Base-by-base conservation (phyloP, 2,113 vertebrate species). In the Natator depressus region DNA sequence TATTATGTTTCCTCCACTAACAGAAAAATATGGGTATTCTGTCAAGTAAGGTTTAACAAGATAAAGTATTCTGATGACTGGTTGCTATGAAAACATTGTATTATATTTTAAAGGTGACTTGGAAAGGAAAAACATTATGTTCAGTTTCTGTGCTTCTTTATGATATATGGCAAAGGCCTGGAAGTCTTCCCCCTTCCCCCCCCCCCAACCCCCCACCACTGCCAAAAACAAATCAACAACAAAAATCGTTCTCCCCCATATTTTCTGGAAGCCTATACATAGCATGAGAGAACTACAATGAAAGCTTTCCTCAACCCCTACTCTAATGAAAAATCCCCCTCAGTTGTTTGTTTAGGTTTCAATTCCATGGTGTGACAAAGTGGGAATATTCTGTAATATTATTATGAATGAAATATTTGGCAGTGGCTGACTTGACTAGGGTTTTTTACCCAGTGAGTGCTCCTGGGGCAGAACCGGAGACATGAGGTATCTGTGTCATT, bases 121-220 rank as follows among this genome's bases (percentile, higher is more conserved):
- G 5, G 0, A 1, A 53, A 38, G 10, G 20, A 24, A 93, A 82
- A 53, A 46, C 11, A 59, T 3, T 80, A 1, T 25, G 31, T 62
- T 22, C 2, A 46, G 47, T 53, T 76, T 55, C 2, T 42, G 20
- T 75, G n/a, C 82, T 94, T 62, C 27, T 12, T 20, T 91, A 53
- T 42, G 38, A 11, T 75, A 22, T 22, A 16, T 46, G 14, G 46
- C 11, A 27, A 27, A 78, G 11, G 13, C 25, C 42, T 75, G 38
- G 38, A 46, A 46, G 38, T 75, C 5, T 10, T 49, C 38, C 38
- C 69, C 31, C 5, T 5, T 42, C 8, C 5, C 16, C 51, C 20
- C 22, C 38, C 13, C 31, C 2, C 79, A 27, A 92, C 51, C 20
- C 22, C 38, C 13, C 31, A 4, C 79, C 31, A 92, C 1, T 3